Percentiles rank a stretch among this genome's conserved stretches.
Evolutionary conservation across 2,113 vertebrate genomes (phyloP).

Genomic region (Neotragus pygmaeus): DNA sequence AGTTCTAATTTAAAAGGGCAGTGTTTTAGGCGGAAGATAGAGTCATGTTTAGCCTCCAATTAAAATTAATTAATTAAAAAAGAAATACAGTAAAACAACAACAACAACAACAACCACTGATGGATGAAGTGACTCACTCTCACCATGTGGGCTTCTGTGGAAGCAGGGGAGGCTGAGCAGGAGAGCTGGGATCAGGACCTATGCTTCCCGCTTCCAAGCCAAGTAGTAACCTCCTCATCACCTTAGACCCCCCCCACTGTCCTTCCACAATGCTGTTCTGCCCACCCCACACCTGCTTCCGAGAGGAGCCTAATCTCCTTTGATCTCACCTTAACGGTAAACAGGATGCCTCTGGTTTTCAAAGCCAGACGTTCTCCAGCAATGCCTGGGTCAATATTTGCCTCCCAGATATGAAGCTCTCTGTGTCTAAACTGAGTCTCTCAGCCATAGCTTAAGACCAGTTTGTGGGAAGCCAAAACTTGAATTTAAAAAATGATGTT

Average conservation of each 20-base stretch:
- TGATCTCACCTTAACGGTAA: neutral
- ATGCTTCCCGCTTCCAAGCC: no score
- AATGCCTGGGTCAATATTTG: conserved; percentile 48
- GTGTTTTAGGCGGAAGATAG: neutral
- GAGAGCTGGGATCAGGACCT: neutral
- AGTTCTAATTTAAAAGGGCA: neutral
- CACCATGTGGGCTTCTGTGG: rapidly evolving
- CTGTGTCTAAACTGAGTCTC: neutral
- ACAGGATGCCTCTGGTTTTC: neutral
- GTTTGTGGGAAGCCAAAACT: conserved; percentile 6
- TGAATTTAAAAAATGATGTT: conserved; percentile 42
- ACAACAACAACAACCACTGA: neutral
- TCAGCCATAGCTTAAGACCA: neutral
- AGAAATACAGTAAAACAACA: neutral
- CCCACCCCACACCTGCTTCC: neutral
- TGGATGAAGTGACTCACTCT: neutral
- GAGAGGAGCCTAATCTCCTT: neutral
- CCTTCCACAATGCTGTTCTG: rapidly evolving
- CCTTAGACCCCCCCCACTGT: rapidly evolving
- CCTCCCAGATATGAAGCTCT: neutral
- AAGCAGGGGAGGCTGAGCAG: neutral
- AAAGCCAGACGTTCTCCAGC: neutral
- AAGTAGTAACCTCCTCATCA: rapidly evolving
- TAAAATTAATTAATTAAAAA: neutral
- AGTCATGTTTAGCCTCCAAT: neutral